Percentiles rank a stretch among this genome's conserved stretches.
phyloP scores from a whole-genome alignment of 2,113 vertebrate genomes.

The Maccullochella peelii region DNA sequence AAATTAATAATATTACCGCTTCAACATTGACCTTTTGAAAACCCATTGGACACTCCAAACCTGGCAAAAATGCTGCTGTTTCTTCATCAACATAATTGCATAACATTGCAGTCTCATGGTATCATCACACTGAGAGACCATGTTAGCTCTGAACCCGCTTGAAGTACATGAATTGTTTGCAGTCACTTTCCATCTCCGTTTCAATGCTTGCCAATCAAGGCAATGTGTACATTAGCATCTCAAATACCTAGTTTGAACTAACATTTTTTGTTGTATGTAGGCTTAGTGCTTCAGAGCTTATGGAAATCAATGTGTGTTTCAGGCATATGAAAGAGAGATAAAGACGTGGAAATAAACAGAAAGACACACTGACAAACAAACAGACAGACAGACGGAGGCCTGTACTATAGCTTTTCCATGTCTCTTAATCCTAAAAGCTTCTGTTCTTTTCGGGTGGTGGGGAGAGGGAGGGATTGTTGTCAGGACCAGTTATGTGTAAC shows the following conservation, averaged over 20 bases:
- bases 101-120: constrained; percentile 6
- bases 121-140: not conserved
- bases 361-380: constrained; percentile 30
- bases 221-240: constrained; percentile 18
- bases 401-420: constrained; percentile 47
- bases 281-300: constrained; percentile 37
- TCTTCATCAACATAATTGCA: not conserved
- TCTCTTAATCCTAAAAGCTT: constrained; percentile 62
- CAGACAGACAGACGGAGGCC: constrained; percentile 23
- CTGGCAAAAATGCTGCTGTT: not conserved
- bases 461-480: constrained; percentile 79
- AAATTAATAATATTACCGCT: not conserved
- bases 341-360: constrained; percentile 30
- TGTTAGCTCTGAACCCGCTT: constrained; percentile 5
- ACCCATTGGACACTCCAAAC: not conserved
- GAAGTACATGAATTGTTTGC: not conserved
- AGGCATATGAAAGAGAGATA: constrained; percentile 33
- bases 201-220: constrained; percentile 12
- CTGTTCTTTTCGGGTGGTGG: constrained; percentile 59
- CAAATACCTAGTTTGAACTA: constrained; percentile 20
- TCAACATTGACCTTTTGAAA: not conserved
- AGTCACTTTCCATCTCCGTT: not conserved
- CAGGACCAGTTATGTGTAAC: constrained; percentile 82
- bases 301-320: constrained; percentile 47
- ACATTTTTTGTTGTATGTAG: constrained; percentile 27